Evolutionary conservation across 2,888 invertebrate species (phyloP).

Genomic region (Myopa tessellatipennis): DNA sequence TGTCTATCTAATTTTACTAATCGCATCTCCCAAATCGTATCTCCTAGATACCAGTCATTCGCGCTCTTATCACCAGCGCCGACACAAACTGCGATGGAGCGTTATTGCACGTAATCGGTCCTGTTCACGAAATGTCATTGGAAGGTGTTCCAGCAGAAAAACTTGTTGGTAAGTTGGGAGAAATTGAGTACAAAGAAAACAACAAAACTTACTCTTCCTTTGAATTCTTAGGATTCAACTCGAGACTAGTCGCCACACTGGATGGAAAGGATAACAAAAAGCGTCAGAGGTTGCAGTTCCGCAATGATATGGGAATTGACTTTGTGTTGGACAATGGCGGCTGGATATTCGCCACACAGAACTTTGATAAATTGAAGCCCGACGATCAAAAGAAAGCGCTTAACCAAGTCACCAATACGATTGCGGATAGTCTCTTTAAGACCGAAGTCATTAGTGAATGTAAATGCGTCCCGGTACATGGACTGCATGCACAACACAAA

Average conservation of each 20-base stretch:
- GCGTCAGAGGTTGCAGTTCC: conserved; percentile 71
- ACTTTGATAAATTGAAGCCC: conserved; percentile 57
- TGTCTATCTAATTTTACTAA: too few relatives aligned
- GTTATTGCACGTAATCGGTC: conserved; percentile 73
- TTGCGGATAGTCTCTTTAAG: conserved; percentile 66
- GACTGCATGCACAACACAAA: conserved; percentile 62
- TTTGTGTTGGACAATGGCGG: conserved; percentile 71
- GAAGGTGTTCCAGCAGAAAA: conserved; percentile 66
- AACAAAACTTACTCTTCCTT: conserved; percentile 23
- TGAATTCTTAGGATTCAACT: conserved; percentile 70
- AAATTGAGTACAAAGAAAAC: conserved; percentile 47
- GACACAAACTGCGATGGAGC: conserved; percentile 72
- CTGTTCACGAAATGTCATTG: conserved; percentile 71
- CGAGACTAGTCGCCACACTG: conserved; percentile 74
- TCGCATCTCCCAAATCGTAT: too few relatives aligned
- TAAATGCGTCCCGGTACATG: conserved; percentile 55
- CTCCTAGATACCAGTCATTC: conserved; percentile 57
- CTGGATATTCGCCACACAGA: conserved; percentile 64
- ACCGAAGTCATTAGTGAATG: conserved; percentile 65
- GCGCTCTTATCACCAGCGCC: conserved; percentile 55
- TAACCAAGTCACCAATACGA: conserved; percentile 58
- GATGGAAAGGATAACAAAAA: conserved; percentile 74
- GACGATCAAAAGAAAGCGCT: conserved; percentile 60
- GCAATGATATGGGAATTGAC: conserved; percentile 75
- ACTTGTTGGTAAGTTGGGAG: conserved; percentile 62